These are phyloP conservation scores for Pseudoips prasinana DNA, from an alignment of 2,888 invertebrate genomes.

Conservation along the genomic window DNA sequence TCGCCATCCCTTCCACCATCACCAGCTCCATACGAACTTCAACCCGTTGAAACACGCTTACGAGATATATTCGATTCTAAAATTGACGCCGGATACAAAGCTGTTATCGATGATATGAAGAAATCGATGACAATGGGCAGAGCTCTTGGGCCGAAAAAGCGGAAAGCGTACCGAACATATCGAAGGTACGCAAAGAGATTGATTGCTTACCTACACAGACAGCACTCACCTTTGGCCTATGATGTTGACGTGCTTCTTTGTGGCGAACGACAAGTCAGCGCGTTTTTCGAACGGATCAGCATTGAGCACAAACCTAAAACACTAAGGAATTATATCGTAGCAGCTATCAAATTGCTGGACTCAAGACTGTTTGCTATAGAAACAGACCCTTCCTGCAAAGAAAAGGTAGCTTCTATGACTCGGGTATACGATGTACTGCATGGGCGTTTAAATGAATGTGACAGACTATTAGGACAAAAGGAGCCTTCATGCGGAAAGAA, in stretches of 20 bases:
- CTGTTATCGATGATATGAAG: constrained; percentile 79
- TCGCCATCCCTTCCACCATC: constrained; percentile 72
- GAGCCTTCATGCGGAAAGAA: constrained; percentile 49
- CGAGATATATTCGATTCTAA: constrained; percentile 76
- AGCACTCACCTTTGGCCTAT: constrained; percentile 76
- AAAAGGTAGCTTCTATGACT: constrained; percentile 76
- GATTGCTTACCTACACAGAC: constrained; percentile 72
- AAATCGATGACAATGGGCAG: constrained; percentile 79
- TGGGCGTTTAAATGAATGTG: constrained; percentile 69
- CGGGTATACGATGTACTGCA: constrained; percentile 73
- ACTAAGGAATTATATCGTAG: constrained; percentile 74
- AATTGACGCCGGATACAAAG: constrained; percentile 79
- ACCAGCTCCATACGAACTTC: constrained; percentile 70
- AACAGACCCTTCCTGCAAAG: constrained; percentile 74
- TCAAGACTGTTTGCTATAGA: constrained; percentile 76
- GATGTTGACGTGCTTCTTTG: constrained; percentile 76
- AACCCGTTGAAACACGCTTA: constrained; percentile 70
- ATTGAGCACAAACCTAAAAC: constrained; percentile 76
- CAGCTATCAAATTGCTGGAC: constrained; percentile 74
- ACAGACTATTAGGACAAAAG: constrained; percentile 64
- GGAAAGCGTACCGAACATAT: constrained; percentile 75
- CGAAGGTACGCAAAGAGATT: constrained; percentile 73
- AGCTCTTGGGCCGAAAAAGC: constrained; percentile 68
- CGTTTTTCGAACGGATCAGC: constrained; percentile 71
- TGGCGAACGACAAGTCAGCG: constrained; percentile 73